A percentile compares a stretch with the other conserved stretches of the same genome.
These are phyloP conservation scores for Vannuccia rotundouncinata DNA, from an alignment of 2,888 invertebrate species.

Conservation along the genomic window DNA sequence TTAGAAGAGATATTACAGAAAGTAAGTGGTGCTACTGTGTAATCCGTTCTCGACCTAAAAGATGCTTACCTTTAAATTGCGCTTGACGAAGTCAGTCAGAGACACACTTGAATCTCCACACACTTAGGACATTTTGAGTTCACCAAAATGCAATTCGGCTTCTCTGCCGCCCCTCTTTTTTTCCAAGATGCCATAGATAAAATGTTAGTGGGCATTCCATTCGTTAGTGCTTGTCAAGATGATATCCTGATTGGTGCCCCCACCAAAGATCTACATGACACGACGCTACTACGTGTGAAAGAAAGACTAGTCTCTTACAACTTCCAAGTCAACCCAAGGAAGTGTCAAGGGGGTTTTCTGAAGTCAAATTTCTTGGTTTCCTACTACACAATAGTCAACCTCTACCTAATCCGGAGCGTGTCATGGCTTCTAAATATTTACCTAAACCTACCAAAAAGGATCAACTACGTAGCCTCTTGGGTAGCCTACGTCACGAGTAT, in stretches of 20 bases:
- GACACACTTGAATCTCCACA: constrained; percentile 35
- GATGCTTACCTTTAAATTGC: constrained; percentile 35
- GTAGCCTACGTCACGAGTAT: not conserved
- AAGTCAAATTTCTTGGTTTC: constrained; percentile 34
- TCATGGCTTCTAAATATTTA: not conserved
- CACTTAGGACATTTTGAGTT: constrained; percentile 35
- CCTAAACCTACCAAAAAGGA: not conserved
- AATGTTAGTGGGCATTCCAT: too few relatives aligned
- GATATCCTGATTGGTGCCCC: constrained; percentile 32
- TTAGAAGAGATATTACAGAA: constrained; percentile 32
- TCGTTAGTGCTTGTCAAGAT: too few relatives aligned
- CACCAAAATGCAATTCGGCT: constrained; percentile 36
- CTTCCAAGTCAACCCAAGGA: constrained; percentile 31
- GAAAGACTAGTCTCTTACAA: constrained; percentile 3
- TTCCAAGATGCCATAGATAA: too few relatives aligned
- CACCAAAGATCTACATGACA: constrained; percentile 27
- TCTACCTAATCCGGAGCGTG: constrained; percentile 27
- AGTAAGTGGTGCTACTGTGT: constrained; percentile 10
- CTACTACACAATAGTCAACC: not conserved
- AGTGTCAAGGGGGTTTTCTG: too few relatives aligned
- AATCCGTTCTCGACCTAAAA: constrained; percentile 32
- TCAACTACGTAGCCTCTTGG: not conserved
- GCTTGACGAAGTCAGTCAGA: constrained; percentile 22
- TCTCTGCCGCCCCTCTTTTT: too few relatives aligned
- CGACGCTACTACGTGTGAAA: constrained; percentile 32